These are phyloP conservation scores for Polypterus senegalus DNA, from an alignment of 2,113 vertebrate genomes.

Conservation along the genomic window DNA sequence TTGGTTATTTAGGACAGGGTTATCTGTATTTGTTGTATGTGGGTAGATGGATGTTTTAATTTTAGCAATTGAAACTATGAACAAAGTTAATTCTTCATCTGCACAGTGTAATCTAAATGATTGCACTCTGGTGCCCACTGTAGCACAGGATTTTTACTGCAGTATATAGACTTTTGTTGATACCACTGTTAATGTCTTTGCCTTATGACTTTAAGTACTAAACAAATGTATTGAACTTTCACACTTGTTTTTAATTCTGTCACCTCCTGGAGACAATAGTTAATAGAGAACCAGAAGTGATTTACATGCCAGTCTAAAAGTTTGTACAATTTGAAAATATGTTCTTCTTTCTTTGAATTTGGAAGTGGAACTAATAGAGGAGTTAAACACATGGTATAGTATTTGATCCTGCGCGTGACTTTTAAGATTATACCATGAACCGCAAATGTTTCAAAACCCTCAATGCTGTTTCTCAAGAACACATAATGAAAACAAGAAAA, in stretches of 20 bases:
- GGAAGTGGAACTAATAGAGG: neutral
- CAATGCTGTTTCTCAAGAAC: slow-evolving; percentile 20
- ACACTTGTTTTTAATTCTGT: neutral
- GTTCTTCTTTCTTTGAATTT: slow-evolving; percentile 12
- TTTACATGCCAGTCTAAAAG: slow-evolving; percentile 25
- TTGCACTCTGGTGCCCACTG: too few relatives aligned
- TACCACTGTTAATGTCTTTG: too few relatives aligned
- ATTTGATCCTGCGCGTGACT: slow-evolving; percentile 26
- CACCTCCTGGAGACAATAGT: slow-evolving; percentile 22
- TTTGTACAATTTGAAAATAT: slow-evolving; percentile 26
- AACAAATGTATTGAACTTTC: too few relatives aligned
- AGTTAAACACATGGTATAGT: slow-evolving; percentile 25
- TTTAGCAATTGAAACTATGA: too few relatives aligned
- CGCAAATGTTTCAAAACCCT: slow-evolving; percentile 29
- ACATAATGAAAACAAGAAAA: slow-evolving; percentile 21
- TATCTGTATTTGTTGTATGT: too few relatives aligned
- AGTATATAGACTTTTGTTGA: too few relatives aligned
- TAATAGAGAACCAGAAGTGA: slow-evolving; percentile 18
- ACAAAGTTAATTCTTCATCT: too few relatives aligned
- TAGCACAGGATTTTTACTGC: too few relatives aligned
- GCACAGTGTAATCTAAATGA: too few relatives aligned
- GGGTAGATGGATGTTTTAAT: too few relatives aligned
- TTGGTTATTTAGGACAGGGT: too few relatives aligned
- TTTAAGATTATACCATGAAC: slow-evolving; percentile 26
- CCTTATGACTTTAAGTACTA: too few relatives aligned